These are phyloP conservation scores for Tetropium fuscum DNA, from an alignment of 2,888 invertebrate genomes.

Conservation along the genomic window DNA sequence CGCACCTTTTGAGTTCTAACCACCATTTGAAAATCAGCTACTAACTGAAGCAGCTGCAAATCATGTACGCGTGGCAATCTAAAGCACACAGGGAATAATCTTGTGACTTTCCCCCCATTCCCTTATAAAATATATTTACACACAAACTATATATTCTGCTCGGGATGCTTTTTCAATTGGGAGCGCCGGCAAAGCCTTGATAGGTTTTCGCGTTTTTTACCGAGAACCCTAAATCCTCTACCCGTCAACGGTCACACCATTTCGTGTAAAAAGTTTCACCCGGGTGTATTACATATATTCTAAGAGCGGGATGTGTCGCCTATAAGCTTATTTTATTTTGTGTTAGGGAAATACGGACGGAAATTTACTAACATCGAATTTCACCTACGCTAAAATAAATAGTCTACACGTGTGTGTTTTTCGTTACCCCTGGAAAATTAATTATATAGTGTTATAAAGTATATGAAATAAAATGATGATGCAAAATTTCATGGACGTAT, in stretches of 20 bases:
- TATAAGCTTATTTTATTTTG: constrained; percentile 35
- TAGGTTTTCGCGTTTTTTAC: constrained; percentile 32
- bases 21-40: too few relatives aligned
- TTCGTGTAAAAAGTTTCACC: constrained; percentile 41
- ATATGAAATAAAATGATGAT: too few relatives aligned
- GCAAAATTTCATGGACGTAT: too few relatives aligned
- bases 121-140: constrained; percentile 26
- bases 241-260: constrained; percentile 39
- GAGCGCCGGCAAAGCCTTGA: constrained; percentile 7
- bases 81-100: constrained; percentile 12
- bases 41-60: constrained; percentile 15
- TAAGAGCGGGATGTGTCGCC: constrained; percentile 30
- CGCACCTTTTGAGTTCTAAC: too few relatives aligned
- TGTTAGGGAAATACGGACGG: constrained; percentile 21
- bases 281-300: constrained; percentile 37
- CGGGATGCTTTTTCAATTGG: constrained; percentile 24
- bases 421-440: too few relatives aligned
- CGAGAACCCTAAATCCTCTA: constrained; percentile 27
- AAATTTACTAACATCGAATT: constrained; percentile 11
- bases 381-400: constrained; percentile 6
- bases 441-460: too few relatives aligned
- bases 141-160: constrained; percentile 17
- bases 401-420: too few relatives aligned
- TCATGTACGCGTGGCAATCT: constrained; percentile 5
- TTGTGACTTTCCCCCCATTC: constrained; percentile 16